Evolutionary conservation across 2,888 invertebrate species (phyloP), one percentile per base, ranked within the genome.

Genomic region (Mythimna loreyi): DNA sequence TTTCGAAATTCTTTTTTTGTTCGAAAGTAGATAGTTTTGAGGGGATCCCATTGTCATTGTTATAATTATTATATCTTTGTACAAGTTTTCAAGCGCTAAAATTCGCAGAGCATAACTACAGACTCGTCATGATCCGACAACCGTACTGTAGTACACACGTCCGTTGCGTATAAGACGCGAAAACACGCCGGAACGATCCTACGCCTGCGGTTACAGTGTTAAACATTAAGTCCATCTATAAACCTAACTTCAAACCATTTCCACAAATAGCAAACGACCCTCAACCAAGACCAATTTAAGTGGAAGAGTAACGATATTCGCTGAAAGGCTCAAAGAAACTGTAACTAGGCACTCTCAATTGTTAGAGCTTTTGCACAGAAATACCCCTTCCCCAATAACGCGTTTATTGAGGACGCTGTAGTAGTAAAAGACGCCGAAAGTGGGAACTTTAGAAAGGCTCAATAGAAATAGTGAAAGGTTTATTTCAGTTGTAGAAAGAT

Each of bases 311-410:
- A 72, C 62, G 64, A 72, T 69, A 50, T 57, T 64, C 60, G 11
- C 23, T 30, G 61, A 76, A 67, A 73, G 33, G 50, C 56, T 57
- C 62, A 66, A 74, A 77, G 55, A 68, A 73, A 69, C 56, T 58
- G 66, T 69, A 64, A 58, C 68, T 62, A 33, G 55, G 59, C 47
- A 67, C 58, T 69, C 53, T n/a, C 69, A 33, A 72, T 75, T 75
- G 75, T 80, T 61, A 63, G 19, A 67, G 57, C 55, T 75, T 78
- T 75, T 70, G 60, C 67, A 19, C 36, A 60, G 68, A 75, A 77
- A 72, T 59, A 64, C 58, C 67, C 55, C 74, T 74, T 72, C 47
- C 50, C 57, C 78, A 69, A 71, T 81, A 77, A 73, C 62, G 56
- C 66, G 9, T 62, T 68, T 61, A 68, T 76, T 70, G 60, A 58